phyloP scores from a whole-genome alignment of 1,140 invertebrate genomes.

The Apolygus lucorum region DNA sequence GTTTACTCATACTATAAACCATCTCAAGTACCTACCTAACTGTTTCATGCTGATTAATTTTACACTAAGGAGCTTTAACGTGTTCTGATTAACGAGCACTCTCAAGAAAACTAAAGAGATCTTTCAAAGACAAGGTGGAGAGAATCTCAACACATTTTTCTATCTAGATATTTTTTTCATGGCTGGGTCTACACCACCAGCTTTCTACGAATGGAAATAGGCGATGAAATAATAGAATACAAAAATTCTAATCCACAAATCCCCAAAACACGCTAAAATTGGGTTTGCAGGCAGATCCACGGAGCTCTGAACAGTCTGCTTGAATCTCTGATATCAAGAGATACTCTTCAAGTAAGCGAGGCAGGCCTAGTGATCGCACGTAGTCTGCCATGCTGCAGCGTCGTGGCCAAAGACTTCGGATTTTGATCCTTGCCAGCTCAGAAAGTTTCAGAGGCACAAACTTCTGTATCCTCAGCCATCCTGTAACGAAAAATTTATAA shows the following conservation, averaged over 20 bases:
- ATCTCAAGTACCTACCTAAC: too few species aligned
- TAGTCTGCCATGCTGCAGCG: not conserved
- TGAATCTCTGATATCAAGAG: slow-evolving; percentile 9
- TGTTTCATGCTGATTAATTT: too few species aligned
- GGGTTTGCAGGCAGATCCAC: not conserved
- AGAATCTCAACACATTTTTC: too few species aligned
- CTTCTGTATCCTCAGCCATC: slow-evolving; percentile 36
- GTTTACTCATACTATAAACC: too few species aligned
- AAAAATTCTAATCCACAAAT: slow-evolving; percentile 19
- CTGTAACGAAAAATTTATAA: slow-evolving; percentile 21
- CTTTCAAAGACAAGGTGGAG: too few species aligned
- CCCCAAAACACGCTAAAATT: slow-evolving; percentile 9
- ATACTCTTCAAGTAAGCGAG: slow-evolving; percentile 16
- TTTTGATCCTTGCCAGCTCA: slow-evolving; percentile 41
- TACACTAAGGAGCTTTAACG: too few species aligned
- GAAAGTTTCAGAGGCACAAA: slow-evolving; percentile 41
- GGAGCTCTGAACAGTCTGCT: not conserved
- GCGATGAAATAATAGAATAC: too few species aligned
- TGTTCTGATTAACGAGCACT: too few species aligned
- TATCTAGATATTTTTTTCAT: too few species aligned
- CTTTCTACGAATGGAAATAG: too few species aligned
- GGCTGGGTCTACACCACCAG: too few species aligned
- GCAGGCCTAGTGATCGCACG: slow-evolving; percentile 10
- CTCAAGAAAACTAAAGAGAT: too few species aligned
- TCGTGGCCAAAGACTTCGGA: slow-evolving; percentile 33